Evolutionary conservation across 1,140 invertebrate species (phyloP), one percentile per base, ranked within the genome.

Genomic region (Mercenaria mercenaria): DNA sequence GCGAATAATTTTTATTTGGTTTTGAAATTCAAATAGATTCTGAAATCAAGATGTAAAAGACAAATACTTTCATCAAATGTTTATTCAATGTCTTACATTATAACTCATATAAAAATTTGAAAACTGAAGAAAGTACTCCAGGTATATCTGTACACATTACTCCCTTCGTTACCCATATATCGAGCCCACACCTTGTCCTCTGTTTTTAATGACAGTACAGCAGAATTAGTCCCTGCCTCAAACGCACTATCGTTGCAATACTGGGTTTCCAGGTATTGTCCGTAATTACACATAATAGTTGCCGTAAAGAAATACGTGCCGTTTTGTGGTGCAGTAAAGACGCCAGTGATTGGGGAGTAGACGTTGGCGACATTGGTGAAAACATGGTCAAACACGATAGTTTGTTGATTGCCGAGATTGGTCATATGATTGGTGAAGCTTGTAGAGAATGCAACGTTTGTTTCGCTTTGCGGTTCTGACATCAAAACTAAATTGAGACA

Each of bases 261-360:
- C 11, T 76, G 18, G 8, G 72, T 76, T n/a, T 76, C 72, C 8
- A 76, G 37, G 72, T 76, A 76, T 13, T 47, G 23, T 10, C 43
- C 72, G 2, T 34, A 76, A 26, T 76, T 34, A 47, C 72, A 11
- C 72, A 76, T 76, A 6, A 76, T 26, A 1, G 43, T 47, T 4
- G 69, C 39, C 10, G 43, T 18, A 26, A 76, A 76, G 72, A 43
- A 76, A 43, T 76, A 76, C n/a, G n/a, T n/a, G n/a, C n/a, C n/a
- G n/a, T n/a, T n/a, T n/a, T n/a, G n/a, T n/a, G n/a, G n/a, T n/a
- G n/a, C n/a, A n/a, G n/a, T n/a, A n/a, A n/a, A n/a, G n/a, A n/a
- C n/a, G n/a, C n/a, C n/a, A n/a, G n/a, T 52, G 50, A 52, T 23
- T 23, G 50, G 50, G 10, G 50, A 52, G 50, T 52, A 52, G 11